Base-by-base conservation (phyloP, 2,888 invertebrate genomes). In the Cordilura impudica region DNA sequence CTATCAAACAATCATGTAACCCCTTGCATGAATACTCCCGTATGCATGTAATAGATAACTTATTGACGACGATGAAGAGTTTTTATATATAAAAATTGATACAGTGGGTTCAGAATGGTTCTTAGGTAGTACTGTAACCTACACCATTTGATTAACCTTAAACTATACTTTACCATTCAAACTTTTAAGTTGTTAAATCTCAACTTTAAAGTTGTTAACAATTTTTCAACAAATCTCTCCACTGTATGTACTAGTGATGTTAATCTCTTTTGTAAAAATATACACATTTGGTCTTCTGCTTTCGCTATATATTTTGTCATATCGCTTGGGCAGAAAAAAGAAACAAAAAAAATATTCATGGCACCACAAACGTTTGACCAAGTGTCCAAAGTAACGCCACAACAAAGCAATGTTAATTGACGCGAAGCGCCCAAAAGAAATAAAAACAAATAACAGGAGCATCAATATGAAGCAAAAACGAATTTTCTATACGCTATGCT, bases 331-430 rank as follows among this genome's bases (percentile, higher is more conserved):
- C 72, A 82, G 39, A 21, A 73, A 35, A 35, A 7, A 49, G 35
- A 74, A 63, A 61, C 73, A 63, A 43, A 56, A 51, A 56, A 47
- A 72, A 75, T 66, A 70, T 70, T 73, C 71, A 70, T 78, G 74
- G 72, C 63, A 80, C 81, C 82, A 80, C 79, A 81, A 83, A 81
- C 79, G 81, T 80, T 80, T 72, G 79, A 73, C 78, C 80, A 87
- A 84, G 85, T 87, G 87, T 87, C 86, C 87, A 86, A 88, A 86
- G 88, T 87, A 87, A 85, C 88, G 87, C 87, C 88, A 88, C 88
- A 88, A 87, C 87, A 87, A 87, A 87, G 87, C 86, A 80, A 87
- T 87, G 87, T 88, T 87, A 87, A 87, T 87, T 87, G 87, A 87
- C 86, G 88, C 85, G 84, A 85, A 87, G 84, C 79, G 71, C 71